These are phyloP conservation scores for Netelia fuscicornis DNA, from an alignment of 2,888 invertebrate genomes.

Conservation along the genomic window DNA sequence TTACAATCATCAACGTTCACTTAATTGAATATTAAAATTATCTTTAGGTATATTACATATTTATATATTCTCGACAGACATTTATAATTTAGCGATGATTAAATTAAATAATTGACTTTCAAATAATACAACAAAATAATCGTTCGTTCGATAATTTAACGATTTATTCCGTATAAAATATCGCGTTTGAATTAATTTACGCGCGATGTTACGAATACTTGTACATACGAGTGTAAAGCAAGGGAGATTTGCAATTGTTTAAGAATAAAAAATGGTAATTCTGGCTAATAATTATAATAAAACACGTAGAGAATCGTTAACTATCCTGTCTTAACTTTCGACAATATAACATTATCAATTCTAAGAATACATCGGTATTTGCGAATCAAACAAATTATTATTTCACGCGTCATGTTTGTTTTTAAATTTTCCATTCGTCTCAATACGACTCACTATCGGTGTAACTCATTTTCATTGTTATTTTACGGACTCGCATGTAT, in stretches of 20 bases:
- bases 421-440: slow-evolving; percentile 1
- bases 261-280: slow-evolving; percentile 36
- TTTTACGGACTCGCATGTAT: slow-evolving; percentile 4
- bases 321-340: not conserved
- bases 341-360: slow-evolving; percentile 26
- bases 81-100: slow-evolving; percentile 50
- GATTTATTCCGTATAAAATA: not conserved
- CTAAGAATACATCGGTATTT: slow-evolving; percentile 13
- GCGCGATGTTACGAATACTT: not conserved
- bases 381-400: slow-evolving; percentile 7
- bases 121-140: not conserved
- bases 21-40: slow-evolving; percentile 65
- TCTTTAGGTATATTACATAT: slow-evolving; percentile 75
- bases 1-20: slow-evolving; percentile 72
- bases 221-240: not conserved
- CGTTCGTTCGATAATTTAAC: not conserved
- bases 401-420: not conserved
- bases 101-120: slow-evolving; percentile 23
- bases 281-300: slow-evolving; percentile 22
- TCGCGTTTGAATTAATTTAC: slow-evolving; percentile 1
- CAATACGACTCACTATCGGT: slow-evolving; percentile 17
- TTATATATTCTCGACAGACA: slow-evolving; percentile 70
- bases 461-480: slow-evolving; percentile 38
- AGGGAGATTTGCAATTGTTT: slow-evolving; percentile 3
- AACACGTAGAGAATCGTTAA: slow-evolving; percentile 28